Percentiles rank a stretch among this genome's conserved stretches.
phyloP scores from a whole-genome alignment of 2,797 vertebrate genomes.

The Knipowitschia caucasica region DNA sequence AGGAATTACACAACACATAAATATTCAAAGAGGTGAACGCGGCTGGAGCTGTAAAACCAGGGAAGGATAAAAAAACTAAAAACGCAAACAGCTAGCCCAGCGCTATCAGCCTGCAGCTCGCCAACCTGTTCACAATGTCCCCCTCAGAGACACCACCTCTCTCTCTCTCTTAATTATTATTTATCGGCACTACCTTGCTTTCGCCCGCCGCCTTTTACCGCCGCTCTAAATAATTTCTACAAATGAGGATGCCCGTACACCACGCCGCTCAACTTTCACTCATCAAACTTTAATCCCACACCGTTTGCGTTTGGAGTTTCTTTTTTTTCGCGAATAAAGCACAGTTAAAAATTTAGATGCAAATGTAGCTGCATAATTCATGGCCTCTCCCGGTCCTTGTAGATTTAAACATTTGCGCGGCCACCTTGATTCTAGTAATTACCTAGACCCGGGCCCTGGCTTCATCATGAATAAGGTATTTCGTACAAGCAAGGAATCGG shows the following conservation, averaged over 20 bases:
- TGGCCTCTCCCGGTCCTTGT: slow-evolving; percentile 92
- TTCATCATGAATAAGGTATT: slow-evolving; percentile 99
- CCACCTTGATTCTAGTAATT: slow-evolving; percentile 99
- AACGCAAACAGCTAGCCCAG: slow-evolving; percentile 46
- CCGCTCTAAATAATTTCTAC: slow-evolving; percentile 93
- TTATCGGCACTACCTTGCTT: slow-evolving; percentile 65
- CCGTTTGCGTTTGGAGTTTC: slow-evolving; percentile 88
- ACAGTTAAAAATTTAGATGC: slow-evolving; percentile 99
- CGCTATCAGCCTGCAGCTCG: slow-evolving; percentile 23
- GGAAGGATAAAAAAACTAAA: slow-evolving; percentile 15
- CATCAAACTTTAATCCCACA: slow-evolving; percentile 99
- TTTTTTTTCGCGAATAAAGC: slow-evolving; percentile 87
- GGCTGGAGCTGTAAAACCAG: slow-evolving; percentile 54
- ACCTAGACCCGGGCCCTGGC: slow-evolving; percentile 90
- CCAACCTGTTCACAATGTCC: slow-evolving; percentile 57
- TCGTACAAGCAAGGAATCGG: slow-evolving; percentile 91
- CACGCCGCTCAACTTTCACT: slow-evolving; percentile 87
- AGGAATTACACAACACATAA: slow-evolving; percentile 60
- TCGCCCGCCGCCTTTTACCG: slow-evolving; percentile 74
- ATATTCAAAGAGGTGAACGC: slow-evolving; percentile 56
- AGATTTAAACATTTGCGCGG: slow-evolving; percentile 99
- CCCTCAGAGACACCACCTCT: slow-evolving; percentile 40
- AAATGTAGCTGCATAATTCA: slow-evolving; percentile 99
- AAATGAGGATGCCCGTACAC: slow-evolving; percentile 72
- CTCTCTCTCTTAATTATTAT: slow-evolving; percentile 67